A percentile compares a stretch with the other conserved stretches of the same genome.
Conservation (phyloP, 2,797 vertebrate species). For the Sus cebifrons region DNA sequence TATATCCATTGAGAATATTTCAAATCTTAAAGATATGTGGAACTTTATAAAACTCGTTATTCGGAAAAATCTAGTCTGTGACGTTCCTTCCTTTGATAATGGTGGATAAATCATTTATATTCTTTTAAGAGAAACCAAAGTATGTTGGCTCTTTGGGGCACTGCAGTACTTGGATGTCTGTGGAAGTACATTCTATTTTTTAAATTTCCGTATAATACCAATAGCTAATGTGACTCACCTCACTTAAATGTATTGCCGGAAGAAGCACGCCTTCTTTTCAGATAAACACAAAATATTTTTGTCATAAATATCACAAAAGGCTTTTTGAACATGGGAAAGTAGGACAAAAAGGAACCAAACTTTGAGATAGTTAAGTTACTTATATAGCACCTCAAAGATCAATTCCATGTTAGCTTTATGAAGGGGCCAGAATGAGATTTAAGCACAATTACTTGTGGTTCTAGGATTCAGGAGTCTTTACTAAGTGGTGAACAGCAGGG, state of each 20-base stretch:
- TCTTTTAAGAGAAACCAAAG: slow-evolving; percentile 62
- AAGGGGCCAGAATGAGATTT: slow-evolving; percentile 12
- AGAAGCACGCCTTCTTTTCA: slow-evolving; percentile 24
- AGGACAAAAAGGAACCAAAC: slow-evolving; percentile 22
- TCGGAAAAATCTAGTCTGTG: slow-evolving; percentile 52
- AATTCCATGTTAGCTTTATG: background rate
- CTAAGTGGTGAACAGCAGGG: background rate
- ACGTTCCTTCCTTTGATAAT: slow-evolving; percentile 23
- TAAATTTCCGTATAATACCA: background rate
- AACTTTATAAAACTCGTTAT: slow-evolving; percentile 46
- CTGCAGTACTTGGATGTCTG: background rate
- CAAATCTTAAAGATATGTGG: slow-evolving; percentile 63
- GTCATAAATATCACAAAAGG: slow-evolving; percentile 18
- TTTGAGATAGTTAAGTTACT: slow-evolving; percentile 44
- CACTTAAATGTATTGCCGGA: slow-evolving; percentile 27
- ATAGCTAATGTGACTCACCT: background rate
- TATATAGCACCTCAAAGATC: background rate
- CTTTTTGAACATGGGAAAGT: slow-evolving; percentile 31
- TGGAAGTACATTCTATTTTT: slow-evolving; percentile 21
- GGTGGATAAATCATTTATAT: slow-evolving; percentile 58
- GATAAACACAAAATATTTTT: slow-evolving; percentile 19
- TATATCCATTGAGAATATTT: slow-evolving; percentile 45
- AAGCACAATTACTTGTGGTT: background rate
- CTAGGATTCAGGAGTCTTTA: background rate
- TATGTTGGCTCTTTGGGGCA: slow-evolving; percentile 20